Base-by-base conservation (phyloP, 2,113 vertebrate species). In the Sturnira hondurensis region DNA sequence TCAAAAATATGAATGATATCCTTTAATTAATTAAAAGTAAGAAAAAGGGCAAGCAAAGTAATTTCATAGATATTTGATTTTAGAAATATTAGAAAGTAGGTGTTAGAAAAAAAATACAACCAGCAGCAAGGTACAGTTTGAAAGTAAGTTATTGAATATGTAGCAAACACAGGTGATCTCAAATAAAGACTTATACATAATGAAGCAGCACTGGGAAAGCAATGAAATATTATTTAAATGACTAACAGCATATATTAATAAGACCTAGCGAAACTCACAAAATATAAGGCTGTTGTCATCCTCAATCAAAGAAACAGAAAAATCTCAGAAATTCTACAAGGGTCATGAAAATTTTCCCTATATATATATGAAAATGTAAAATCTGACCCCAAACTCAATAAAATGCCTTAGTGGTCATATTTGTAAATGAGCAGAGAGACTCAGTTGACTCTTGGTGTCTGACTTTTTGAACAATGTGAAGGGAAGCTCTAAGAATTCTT, bases 31-130 rank as follows among this genome's bases (percentile, higher is more conserved):
- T 28, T 71, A 87, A 68, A 91, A 50, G 14, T 85, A 54, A 20
- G 6, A 47, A 68, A 81, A 81, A 91, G 2, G 4, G 7, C 24
- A 13, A 91, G 78, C 1, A 9, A 94, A 92, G 50, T 86, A 11
- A 74, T 80, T 81, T 80, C 58, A 86, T 85, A 73, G 28, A 43
- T 81, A 81, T 74, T 92, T 92, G 38, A 92, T 36, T 89, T 82
- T 76, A 89, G 24, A 93, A 45, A 31, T 14, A 26, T 76, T 89
- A 56, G 89, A 94, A 61, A 38, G 47, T 84, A 61, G 28, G 20
- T 68, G 24, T 36, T 54, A 68, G 38, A 10, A 28, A 38, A 38
- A 77, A 84, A 63, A 78, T 43, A 63, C 3, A 71, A 36, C 19
- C 1, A 63, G 24, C 3, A 84, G 24, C 13, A 85, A 41, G 26